Evolutionary conservation across 2,888 invertebrate genomes (phyloP), one percentile per base, ranked within the genome.

Genomic region (Siphonodentalium dalli): DNA sequence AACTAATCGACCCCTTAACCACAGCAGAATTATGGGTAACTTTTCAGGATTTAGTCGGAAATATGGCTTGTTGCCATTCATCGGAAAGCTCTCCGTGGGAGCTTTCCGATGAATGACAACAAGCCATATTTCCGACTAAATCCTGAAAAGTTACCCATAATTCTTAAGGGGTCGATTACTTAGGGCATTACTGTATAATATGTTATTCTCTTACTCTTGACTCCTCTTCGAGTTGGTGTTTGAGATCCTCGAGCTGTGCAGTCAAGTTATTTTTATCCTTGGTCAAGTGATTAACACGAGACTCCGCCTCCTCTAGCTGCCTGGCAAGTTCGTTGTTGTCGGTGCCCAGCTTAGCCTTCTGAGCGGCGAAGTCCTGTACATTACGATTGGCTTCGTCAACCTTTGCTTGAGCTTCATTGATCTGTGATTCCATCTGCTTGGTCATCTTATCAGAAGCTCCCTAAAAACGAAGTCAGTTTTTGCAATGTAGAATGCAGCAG

Each of bases 301-400:
- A 93, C 86, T 98, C 98, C 80, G 96, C 94, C 84, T 99, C 98
- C 85, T 98, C 98, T 81, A 98, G 84, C 58, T 96, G 95, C 77
- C 96, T 90, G 82, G 92, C 88, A 69, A 97, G 88, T 85, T 98
- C 97, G 73, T 92, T 90, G 89, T 95, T 96, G 85, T 98, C 98
- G 79, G 92, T 92, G 82, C 92, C 91, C 84, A 96, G 86, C 87
- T 95, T 94, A 90, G 93, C 94, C 89, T 97, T 97, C 18, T 33
- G 49, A 28, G 68, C 62, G 38, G 69, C 66, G 85, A 97, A 91
- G 87, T 99, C 98, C 83, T 93, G 92, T 82, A 97, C 88, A 63
- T 93, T 92, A 85, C 96, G 92, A 87, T 92, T 92, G 84, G 93
- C 90, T 83, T 99, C 98, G 76, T 98, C 97, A 82, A 95, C 87